Conservation (phyloP, 2,113 vertebrate species). For the Empidonax traillii region DNA sequence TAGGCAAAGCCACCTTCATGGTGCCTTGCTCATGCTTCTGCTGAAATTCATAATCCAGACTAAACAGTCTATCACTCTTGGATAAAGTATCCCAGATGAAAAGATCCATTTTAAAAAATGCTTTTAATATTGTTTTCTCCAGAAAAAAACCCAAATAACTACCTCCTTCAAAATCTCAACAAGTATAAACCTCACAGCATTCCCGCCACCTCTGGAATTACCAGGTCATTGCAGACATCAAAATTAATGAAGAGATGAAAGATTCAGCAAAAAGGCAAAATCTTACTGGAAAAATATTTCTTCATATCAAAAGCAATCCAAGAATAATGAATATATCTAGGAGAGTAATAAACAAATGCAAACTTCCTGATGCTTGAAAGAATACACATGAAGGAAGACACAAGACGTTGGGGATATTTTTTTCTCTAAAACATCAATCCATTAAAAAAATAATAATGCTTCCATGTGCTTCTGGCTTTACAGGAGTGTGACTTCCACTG, state of each 20-base stretch:
- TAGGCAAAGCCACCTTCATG: not conserved
- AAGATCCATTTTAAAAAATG: not conserved
- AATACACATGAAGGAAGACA: not conserved
- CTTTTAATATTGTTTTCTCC: not conserved
- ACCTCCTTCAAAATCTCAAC: constrained; percentile 18
- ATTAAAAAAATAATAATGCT: not conserved
- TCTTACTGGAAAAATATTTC: not conserved
- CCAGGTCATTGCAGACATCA: not conserved
- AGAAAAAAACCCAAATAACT: not conserved
- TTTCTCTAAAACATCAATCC: not conserved
- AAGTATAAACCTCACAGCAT: not conserved
- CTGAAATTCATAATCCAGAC: not conserved
- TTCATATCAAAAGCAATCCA: not conserved
- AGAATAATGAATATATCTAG: not conserved
- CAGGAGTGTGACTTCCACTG: not conserved
- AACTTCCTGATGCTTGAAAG: not conserved
- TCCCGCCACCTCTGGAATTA: constrained; percentile 12
- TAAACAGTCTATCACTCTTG: not conserved
- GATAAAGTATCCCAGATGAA: not conserved
- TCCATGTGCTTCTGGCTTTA: not conserved
- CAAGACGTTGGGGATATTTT: not conserved
- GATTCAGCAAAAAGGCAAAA: not conserved
- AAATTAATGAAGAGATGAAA: constrained; percentile 23
- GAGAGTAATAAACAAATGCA: not conserved
- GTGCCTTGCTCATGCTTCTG: not conserved